These are phyloP conservation scores for Sebastes nivosus DNA, from an alignment of 2,797 vertebrate species.

Conservation along the genomic window DNA sequence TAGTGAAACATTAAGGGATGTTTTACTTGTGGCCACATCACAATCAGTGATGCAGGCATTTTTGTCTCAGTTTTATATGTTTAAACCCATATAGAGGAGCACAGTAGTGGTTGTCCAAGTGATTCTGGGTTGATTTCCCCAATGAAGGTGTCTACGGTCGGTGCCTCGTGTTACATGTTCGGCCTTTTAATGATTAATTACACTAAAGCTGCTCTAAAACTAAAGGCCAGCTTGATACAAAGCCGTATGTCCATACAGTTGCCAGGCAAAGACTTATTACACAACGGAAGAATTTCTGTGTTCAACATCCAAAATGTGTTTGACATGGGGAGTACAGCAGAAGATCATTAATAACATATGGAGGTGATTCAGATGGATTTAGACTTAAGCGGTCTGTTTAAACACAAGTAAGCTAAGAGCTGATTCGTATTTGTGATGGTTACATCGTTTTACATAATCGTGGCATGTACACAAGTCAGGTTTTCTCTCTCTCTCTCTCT, in stretches of 20 bases:
- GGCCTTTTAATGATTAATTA: conserved; percentile 11
- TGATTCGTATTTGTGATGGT: conserved; percentile 1
- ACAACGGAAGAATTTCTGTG: not conserved
- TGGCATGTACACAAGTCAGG: not conserved
- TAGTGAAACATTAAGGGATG: not conserved
- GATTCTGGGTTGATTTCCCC: not conserved
- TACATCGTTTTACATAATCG: conserved; percentile 3
- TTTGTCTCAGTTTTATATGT: not conserved
- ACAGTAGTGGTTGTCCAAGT: no score
- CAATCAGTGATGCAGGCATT: not conserved
- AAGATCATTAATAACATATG: conserved; percentile 26
- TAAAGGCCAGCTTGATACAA: not conserved
- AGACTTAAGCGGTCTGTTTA: conserved; percentile 5
- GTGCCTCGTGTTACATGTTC: not conserved
- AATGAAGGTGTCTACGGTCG: not conserved
- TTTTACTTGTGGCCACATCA: not conserved
- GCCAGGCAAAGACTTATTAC: conserved; percentile 15
- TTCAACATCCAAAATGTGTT: conserved; percentile 16
- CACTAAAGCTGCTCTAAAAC: not conserved
- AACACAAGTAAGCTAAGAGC: not conserved
- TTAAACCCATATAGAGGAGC: not conserved
- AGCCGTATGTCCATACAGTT: not conserved
- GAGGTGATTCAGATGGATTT: conserved; percentile 30
- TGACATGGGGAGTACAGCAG: conserved; percentile 2
- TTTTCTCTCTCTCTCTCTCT: not conserved